These are phyloP conservation scores for Nasonovia ribisnigri DNA, from an alignment of 2,888 invertebrate species.

Conservation along the genomic window DNA sequence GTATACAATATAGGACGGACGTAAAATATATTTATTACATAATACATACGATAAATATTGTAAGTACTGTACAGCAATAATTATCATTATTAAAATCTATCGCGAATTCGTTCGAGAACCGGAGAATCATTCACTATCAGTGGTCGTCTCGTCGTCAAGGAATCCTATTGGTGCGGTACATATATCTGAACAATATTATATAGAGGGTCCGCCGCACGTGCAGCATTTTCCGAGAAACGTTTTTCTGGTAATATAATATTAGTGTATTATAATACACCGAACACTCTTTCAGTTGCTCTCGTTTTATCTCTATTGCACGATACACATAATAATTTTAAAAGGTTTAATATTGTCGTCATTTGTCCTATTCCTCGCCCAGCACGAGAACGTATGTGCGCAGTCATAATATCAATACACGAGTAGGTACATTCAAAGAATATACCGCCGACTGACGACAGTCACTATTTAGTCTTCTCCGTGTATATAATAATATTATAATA, in stretches of 20 bases:
- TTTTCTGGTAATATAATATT: neutral
- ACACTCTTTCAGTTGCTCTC: neutral
- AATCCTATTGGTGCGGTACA: neutral
- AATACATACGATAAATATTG: too few relatives aligned
- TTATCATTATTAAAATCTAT: neutral
- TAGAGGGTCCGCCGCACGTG: neutral
- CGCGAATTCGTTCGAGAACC: neutral
- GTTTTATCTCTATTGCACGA: neutral
- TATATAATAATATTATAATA: neutral
- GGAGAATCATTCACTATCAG: neutral
- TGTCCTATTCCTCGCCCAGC: neutral
- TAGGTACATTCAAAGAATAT: neutral
- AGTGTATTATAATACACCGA: neutral
- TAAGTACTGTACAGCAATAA: neutral
- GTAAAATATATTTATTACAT: neutral
- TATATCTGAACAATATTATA: too few relatives aligned
- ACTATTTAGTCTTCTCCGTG: neutral
- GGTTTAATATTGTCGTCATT: neutral
- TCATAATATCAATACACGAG: neutral
- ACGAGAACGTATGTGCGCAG: neutral
- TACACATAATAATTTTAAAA: neutral
- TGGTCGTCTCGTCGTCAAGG: neutral
- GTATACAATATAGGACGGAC: neutral
- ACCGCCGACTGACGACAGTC: neutral
- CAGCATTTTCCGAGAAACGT: neutral